These are phyloP conservation scores for Gymnogyps californianus DNA, from an alignment of 2,113 vertebrate species.

Conservation along the genomic window DNA sequence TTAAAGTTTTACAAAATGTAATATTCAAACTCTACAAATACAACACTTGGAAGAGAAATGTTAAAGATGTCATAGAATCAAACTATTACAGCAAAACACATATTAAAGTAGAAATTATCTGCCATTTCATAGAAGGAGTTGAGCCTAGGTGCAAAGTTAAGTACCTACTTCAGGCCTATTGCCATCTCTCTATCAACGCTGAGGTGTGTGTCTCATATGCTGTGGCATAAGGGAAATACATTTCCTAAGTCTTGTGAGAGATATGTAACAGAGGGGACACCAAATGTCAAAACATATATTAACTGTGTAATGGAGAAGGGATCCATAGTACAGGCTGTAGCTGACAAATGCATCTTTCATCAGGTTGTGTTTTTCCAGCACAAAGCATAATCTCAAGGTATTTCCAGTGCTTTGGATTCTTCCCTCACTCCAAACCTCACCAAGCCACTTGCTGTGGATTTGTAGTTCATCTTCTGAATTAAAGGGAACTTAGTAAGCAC, in stretches of 20 bases:
- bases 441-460: background rate
- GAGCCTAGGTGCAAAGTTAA: background rate
- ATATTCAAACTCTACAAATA: background rate
- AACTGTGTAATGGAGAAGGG: background rate
- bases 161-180: background rate
- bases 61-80: background rate
- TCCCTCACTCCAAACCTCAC: background rate
- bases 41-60: background rate
- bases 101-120: background rate
- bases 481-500: background rate
- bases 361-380: background rate
- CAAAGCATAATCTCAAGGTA: background rate
- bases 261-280: background rate
- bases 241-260: background rate
- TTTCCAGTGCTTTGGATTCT: background rate
- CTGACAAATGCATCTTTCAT: background rate
- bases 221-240: background rate
- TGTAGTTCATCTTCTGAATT: background rate
- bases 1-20: background rate
- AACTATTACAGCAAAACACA: background rate
- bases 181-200: background rate
- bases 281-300: background rate
- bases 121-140: background rate
- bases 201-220: background rate
- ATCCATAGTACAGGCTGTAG: background rate